Evolutionary conservation across 1,140 invertebrate genomes (phyloP), one percentile per base, ranked within the genome.

Genomic region (Rhopalosiphum maidis): DNA sequence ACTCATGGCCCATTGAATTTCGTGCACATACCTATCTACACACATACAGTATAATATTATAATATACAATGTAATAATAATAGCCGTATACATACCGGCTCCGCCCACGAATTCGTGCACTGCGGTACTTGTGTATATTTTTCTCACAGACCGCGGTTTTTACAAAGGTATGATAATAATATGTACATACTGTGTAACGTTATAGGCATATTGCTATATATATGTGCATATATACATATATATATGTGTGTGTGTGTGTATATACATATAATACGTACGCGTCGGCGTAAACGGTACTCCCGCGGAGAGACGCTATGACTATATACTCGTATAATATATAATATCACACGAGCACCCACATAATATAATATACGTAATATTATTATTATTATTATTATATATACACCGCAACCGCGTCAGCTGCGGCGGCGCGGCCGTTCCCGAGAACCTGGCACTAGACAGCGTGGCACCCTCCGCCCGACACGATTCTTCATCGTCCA

Each of bases 381-480:
- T 46, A 87, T 87, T 46, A 46, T 51, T 54, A 37, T 90, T 54
- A 2, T 90, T 55, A 54, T 54, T 43, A 91, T 87, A n/a, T n/a
- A 35, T 46, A n/a, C 9, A 89, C 88, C 48, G 35, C 82, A 46
- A 86, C 82, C 82, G 91, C 91, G 91, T 92, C 91, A 83, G 91
- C 91, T 85, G 77, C 77, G 21, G 48, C 48, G 85, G 85, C 85
- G 85, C 86, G 86, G 86, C 37, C 23, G 89, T 37, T 25, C 54
- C 54, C 82, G 77, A 92, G 60, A 37, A 92, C 90, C 22, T n/a
- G 25, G 89, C 3, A 77, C 91, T 43, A 93, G 91, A 93, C 91
- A 93, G 77, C 91, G 91, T 93, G 91, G 91, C 91, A 93, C 91
- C 91, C 91, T 93, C 91, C 91, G 77, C 91, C 82, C 91, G 60